Evolutionary conservation across 2,888 invertebrate species (phyloP), one percentile per base, ranked within the genome.

Genomic region (Hipparchia sbordonii): DNA sequence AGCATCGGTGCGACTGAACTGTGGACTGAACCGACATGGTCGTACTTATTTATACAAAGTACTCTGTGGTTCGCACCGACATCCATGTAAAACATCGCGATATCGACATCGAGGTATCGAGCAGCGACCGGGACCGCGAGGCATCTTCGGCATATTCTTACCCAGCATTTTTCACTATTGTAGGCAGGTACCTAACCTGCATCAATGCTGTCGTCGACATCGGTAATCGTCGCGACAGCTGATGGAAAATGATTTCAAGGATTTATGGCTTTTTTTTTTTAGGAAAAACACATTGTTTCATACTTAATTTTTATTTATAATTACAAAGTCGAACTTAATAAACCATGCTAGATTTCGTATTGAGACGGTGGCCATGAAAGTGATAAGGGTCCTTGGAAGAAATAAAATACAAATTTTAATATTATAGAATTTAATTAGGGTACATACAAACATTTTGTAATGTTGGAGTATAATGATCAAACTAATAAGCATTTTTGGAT

Each of bases 361-460:
- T 61, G 68, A 69, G 60, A 69, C 7, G 48, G 67, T 68, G 67
- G 52, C 23, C 52, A 13, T 39, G 51, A 3, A 54, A 23, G 56
- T 59, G 39, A 33, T 33, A 0, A 51, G 66, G 65, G 66, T 60
- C 33, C 23, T 51, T 10, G 33, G 66, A 57, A 67, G 72, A 83
- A 90, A 87, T 87, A 84, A 89, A 89, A 88, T 81, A 77, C 84
- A 82, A 80, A 78, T 80, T 82, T 83, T 86, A 89, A 90, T 93
- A 89, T 92, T 88, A 92, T 92, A 93, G 89, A 92, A 92, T 93
- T 93, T 93, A 92, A 92, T 93, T 91, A 92, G 88, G 91, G 91
- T 93, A 93, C 91, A 92, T 93, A 93, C 92, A 93, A 93, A 93
- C 91, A 91, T 89, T 91, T 91, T 91, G 91, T 92, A 92, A 91